Evolutionary conservation across 2,113 vertebrate species (phyloP), one percentile per base, ranked within the genome.

Genomic region (Meles meles): DNA sequence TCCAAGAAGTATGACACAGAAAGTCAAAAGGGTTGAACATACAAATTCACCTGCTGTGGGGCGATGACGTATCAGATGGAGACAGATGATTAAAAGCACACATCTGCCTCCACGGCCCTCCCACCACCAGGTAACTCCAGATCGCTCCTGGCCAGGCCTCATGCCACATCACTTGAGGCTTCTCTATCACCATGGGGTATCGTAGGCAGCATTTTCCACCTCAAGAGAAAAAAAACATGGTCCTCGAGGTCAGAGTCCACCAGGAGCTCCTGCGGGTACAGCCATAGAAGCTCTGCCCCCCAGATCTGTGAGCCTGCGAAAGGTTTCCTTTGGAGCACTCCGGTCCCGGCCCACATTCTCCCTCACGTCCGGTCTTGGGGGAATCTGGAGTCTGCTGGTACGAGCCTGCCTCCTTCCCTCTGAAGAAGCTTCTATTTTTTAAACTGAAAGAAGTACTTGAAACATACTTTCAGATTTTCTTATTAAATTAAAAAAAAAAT

Each of bases 401-500:
- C 2, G 37, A 52, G 42, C n/a, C 65, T 63, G 20, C 47, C 29
- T 81, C 61, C n/a, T 77, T n/a, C 34, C 93, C 83, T 80, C 27
- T 39, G 13, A 82, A 27, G 59, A 59, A 83, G 44, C 27, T 72
- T 55, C 74, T 34, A 31, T 42, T 86, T 86, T 93, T 42, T 87
- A 96, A 59, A 42, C 31, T 39, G 17, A 92, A 95, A 89, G 39
- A 44, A 94, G 18, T 6, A 63, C 87, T 93, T 94, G 8, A 72
- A 82, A 94, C 55, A 63, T 42, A 49, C 93, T 96, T 96, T 96
- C 71, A 31, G 47, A 93, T 85, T 94, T 80, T 87, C 49, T 55
- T 95, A 88, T 89, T 94, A 90, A 92, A 92, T 39, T 90, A 96
- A 63, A 80, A 34, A 34, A 15, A 82, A 34, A 15, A 96, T 95